phyloP scores from a whole-genome alignment of 1,140 invertebrate genomes.

The Brachionus sp. region DNA sequence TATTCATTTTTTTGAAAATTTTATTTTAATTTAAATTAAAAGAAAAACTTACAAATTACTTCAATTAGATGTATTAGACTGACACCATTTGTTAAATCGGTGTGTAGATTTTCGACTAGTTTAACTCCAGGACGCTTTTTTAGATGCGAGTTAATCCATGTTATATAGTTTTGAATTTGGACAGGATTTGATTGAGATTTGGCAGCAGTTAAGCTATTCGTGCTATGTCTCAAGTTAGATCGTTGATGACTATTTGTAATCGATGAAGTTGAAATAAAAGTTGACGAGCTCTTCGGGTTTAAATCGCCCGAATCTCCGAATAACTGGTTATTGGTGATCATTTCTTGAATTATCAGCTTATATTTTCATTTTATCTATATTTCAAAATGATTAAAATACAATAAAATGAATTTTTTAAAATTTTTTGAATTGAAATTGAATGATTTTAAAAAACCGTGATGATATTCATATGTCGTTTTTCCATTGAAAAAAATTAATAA shows the following conservation, averaged over 20 bases:
- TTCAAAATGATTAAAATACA: not conserved
- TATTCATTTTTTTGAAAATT: no score
- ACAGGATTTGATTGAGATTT: slow-evolving; percentile 47
- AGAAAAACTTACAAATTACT: slow-evolving; percentile 56
- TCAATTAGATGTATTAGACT: slow-evolving; percentile 60
- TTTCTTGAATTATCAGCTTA: not conserved
- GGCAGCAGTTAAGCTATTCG: not conserved
- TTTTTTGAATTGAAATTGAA: not conserved
- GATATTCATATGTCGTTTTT: slow-evolving; percentile 12
- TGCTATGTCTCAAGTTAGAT: not conserved
- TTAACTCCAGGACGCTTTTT: slow-evolving; percentile 56
- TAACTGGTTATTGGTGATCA: slow-evolving; percentile 3
- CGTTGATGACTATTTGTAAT: not conserved
- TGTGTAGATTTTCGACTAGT: slow-evolving; percentile 58
- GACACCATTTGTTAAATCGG: slow-evolving; percentile 59
- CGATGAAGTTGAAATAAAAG: slow-evolving; percentile 5
- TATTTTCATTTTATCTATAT: not conserved
- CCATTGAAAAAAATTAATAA: not conserved
- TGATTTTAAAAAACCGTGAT: not conserved
- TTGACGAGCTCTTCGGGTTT: slow-evolving; percentile 20
- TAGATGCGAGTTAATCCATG: slow-evolving; percentile 61
- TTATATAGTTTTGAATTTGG: slow-evolving; percentile 58
- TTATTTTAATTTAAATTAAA: no score
- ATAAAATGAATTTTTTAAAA: not conserved
- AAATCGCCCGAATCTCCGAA: not conserved